Base-by-base conservation (phyloP, 2,888 invertebrate species). In the Lampropteryx suffumata region DNA sequence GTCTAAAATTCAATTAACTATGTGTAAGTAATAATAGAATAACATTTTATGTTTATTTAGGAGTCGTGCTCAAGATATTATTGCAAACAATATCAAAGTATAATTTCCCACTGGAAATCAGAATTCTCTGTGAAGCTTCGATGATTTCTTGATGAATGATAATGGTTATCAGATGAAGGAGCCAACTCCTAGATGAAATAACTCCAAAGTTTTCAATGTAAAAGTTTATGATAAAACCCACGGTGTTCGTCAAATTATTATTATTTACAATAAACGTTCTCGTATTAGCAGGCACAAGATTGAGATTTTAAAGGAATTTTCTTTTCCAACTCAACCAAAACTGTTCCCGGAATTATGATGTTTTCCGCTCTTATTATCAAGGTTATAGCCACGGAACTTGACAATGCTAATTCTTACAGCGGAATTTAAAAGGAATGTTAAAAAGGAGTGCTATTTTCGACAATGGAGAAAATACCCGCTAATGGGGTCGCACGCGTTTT, bases 381-480 rank as follows among this genome's bases (percentile, higher is more conserved):
- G 17, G 37, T 46, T 42, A 24, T 26, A 47, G 42, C 41, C 29
- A 41, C 46, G 63, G 57, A 51, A 67, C 50, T 56, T 57, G 61
- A 62, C 57, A 58, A 57, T 57, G 54, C 45, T 53, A 60, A 72
- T 65, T 69, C 66, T 51, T 29, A 46, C 53, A 59, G 55, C 52
- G 50, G 55, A 55, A 60, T 62, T 61, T 54, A 63, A 64, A 59
- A 47, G 37, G 13, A 12, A 13, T 24, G 9, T 26, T 8, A 36
- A 36, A 12, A 52, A 48, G 33, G 43, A 47, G 35, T 24, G 51
- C 59, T 7, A 6, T 50, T 65, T 63, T 39, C 55, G 64, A 59
- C 59, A 62, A 59, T 54, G 35, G 51, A 61, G 66, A 62, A 71
- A 71, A 67, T 67, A 26, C 52, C 39, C 40, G 42, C 49, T 66